These are phyloP conservation scores for Drosophila willistoni DNA, from an alignment of 1,140 invertebrate species.

Conservation along the genomic window DNA sequence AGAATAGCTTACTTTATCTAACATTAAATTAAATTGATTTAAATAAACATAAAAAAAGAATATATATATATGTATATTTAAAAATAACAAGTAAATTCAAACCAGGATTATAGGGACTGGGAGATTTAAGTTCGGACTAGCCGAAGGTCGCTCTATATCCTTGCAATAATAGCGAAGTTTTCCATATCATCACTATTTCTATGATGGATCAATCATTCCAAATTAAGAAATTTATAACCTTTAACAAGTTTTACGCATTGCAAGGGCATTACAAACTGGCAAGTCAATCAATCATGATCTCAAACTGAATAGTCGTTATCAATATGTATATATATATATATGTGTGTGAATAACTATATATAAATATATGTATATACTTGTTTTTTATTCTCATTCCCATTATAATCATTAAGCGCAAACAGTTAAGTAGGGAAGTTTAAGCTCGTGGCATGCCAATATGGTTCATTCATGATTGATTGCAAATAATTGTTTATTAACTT, in stretches of 20 bases:
- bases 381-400: slow-evolving; percentile 5
- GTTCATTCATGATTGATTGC: slow-evolving; percentile 17
- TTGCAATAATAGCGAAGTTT: not conserved
- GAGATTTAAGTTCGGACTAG: not conserved
- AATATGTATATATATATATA: slow-evolving; percentile 1
- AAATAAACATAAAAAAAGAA: slow-evolving; percentile 56
- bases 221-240: no score
- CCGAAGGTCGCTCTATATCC: not conserved
- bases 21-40: slow-evolving; percentile 49
- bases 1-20: slow-evolving; percentile 59
- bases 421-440: slow-evolving; percentile 16
- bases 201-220: no score
- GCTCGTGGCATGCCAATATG: slow-evolving; percentile 17
- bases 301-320: slow-evolving; percentile 23
- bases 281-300: slow-evolving; percentile 30
- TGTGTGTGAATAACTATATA: not conserved
- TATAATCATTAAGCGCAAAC: slow-evolving; percentile 7
- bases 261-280: not conserved
- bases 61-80: slow-evolving; percentile 4
- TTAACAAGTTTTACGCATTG: not conserved
- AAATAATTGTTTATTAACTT: not conserved
- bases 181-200: not conserved
- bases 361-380: slow-evolving; percentile 14
- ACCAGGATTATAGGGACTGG: slow-evolving; percentile 18
- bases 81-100: slow-evolving; percentile 56